These are phyloP conservation scores for Casuarius casuarius DNA, from an alignment of 2,113 vertebrate species.

Conservation along the genomic window DNA sequence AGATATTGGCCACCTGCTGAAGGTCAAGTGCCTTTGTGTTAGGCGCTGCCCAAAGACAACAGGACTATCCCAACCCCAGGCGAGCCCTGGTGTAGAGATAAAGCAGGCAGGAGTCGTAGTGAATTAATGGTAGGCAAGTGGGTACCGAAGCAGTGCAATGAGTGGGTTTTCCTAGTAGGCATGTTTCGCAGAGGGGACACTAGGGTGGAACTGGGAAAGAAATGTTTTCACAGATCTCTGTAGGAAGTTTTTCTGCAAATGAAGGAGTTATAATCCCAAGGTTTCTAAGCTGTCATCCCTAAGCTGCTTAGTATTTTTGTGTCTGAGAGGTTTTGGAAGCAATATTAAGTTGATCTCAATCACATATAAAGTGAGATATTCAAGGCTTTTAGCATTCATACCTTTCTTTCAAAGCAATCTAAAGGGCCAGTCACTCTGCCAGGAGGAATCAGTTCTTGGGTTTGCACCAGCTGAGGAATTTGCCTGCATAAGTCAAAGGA, in stretches of 20 bases:
- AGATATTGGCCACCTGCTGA: background rate
- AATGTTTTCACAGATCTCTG: background rate
- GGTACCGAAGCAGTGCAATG: accelerated
- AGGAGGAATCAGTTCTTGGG: background rate
- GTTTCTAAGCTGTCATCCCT: background rate
- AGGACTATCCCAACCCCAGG: background rate
- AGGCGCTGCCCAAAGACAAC: background rate
- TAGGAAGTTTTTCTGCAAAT: background rate
- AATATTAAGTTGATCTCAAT: background rate
- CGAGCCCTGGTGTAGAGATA: background rate
- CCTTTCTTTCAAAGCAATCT: background rate
- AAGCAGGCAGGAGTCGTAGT: background rate
- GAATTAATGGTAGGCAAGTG: background rate
- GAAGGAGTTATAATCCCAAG: background rate
- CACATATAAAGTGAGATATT: background rate
- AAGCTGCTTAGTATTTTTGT: background rate
- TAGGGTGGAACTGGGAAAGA: background rate
- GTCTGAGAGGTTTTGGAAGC: background rate
- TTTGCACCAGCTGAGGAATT: background rate
- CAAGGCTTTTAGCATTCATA: background rate
- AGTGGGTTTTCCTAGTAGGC: background rate
- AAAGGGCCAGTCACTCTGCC: background rate
- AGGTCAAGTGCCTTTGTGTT: background rate
- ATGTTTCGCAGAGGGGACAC: accelerated
- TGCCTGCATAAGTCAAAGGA: too few relatives aligned